Conservation (phyloP, 64 coral and sea anemone species). For the Montipora foliosa region DNA sequence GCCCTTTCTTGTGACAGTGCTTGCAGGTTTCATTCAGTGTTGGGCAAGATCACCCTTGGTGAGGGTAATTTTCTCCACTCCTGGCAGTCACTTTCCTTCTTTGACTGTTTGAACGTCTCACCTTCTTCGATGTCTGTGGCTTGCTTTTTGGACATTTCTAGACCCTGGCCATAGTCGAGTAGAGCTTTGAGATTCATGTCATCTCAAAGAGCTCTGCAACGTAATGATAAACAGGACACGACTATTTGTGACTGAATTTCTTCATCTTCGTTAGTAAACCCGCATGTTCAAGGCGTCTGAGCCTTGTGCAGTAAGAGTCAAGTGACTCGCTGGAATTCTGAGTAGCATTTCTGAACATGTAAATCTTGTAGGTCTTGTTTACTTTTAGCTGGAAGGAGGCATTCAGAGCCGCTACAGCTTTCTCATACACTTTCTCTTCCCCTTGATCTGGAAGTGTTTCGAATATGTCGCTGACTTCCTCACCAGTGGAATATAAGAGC, state of each 20-base stretch:
- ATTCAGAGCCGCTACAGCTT: too few relatives aligned
- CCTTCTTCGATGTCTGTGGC: neutral
- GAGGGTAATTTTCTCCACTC: neutral
- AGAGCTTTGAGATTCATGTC: constrained; percentile 3
- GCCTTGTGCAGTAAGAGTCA: constrained; percentile 5
- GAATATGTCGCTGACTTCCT: neutral
- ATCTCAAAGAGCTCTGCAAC: too few relatives aligned
- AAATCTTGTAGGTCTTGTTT: constrained; percentile 13
- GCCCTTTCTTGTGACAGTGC: constrained; percentile 3
- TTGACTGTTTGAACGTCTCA: neutral
- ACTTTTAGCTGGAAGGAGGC: neutral
- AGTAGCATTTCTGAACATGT: constrained; percentile 33
- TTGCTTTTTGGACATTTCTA: constrained; percentile 18
- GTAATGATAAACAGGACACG: too few relatives aligned
- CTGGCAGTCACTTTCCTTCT: neutral
- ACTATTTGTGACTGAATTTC: too few relatives aligned
- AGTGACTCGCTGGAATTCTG: neutral
- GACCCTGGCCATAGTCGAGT: neutral
- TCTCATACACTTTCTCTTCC: too few relatives aligned
- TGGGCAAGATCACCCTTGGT: neutral
- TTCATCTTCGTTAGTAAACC: too few relatives aligned
- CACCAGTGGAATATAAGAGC: constrained; percentile 12
- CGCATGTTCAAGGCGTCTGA: too few relatives aligned
- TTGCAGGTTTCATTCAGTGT: neutral
- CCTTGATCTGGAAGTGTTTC: too few relatives aligned